A percentile compares a stretch with the other conserved stretches of the same genome.
phyloP scores from a whole-genome alignment of 2,113 vertebrate genomes.

The Perognathus longimembris region DNA sequence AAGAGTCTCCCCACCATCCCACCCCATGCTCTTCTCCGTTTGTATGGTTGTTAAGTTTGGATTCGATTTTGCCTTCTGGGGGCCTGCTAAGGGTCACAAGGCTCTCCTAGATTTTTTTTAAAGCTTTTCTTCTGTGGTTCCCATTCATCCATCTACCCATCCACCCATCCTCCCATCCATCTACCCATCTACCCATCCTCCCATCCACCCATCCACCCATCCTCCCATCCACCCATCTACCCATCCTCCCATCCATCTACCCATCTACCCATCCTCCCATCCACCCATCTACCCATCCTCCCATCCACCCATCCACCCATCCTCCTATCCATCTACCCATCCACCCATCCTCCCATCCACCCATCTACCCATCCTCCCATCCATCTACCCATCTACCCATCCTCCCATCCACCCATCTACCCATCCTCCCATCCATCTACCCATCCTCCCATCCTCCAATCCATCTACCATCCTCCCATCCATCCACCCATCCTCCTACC shows the following conservation, averaged over 20 bases:
- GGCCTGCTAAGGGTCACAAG: neutral
- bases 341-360: neutral
- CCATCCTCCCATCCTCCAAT: no score
- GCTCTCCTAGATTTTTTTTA: neutral
- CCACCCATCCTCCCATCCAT: neutral
- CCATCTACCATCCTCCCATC: no score
- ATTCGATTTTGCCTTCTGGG: constrained; percentile 8
- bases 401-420: neutral
- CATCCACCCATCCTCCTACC: no score
- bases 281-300: no score
- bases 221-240: neutral
- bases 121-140: neutral
- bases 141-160: no score
- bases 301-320: neutral
- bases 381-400: neutral
- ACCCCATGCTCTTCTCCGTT: neutral
- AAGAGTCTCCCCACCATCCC: neutral
- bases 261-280: neutral
- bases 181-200: no score
- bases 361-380: neutral
- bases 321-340: neutral
- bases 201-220: neutral
- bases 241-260: neutral
- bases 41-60: neutral
- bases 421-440: neutral